Conservation (phyloP, 2,113 vertebrate species). For the Hippocampus mohnikei region DNA sequence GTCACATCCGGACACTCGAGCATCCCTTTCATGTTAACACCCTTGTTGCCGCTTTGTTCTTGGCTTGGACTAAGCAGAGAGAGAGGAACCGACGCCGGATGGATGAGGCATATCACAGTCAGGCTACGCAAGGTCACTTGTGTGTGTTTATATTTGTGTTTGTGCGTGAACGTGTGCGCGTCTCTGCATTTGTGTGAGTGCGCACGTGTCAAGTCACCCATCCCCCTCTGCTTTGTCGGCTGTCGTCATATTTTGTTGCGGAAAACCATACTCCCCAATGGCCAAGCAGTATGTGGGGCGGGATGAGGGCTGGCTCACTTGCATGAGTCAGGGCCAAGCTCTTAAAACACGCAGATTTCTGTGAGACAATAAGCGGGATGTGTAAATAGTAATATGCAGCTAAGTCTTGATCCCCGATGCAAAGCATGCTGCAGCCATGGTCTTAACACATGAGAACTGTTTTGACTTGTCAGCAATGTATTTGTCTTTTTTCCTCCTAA, state of each 20-base stretch:
- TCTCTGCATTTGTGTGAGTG: too few species aligned
- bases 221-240: not conserved
- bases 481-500: too few species aligned
- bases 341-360: not conserved
- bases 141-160: not conserved
- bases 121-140: not conserved
- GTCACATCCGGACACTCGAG: not conserved
- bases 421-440: too few species aligned
- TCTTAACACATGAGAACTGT: not conserved
- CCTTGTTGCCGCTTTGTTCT: not conserved
- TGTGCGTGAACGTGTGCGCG: not conserved
- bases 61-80: not conserved
- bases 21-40: not conserved
- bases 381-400: not conserved
- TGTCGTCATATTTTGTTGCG: not conserved
- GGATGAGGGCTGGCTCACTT: not conserved
- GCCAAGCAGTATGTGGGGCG: not conserved
- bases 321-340: not conserved
- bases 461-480: too few species aligned
- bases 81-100: not conserved
- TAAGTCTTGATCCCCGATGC: not conserved
- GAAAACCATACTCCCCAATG: not conserved
- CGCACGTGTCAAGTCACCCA: not conserved
- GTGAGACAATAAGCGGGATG: not conserved
- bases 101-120: not conserved